Evolutionary conservation across 64 coral and sea anemone genomes (phyloP).

Genomic region (Dendronephthya gigantea): DNA sequence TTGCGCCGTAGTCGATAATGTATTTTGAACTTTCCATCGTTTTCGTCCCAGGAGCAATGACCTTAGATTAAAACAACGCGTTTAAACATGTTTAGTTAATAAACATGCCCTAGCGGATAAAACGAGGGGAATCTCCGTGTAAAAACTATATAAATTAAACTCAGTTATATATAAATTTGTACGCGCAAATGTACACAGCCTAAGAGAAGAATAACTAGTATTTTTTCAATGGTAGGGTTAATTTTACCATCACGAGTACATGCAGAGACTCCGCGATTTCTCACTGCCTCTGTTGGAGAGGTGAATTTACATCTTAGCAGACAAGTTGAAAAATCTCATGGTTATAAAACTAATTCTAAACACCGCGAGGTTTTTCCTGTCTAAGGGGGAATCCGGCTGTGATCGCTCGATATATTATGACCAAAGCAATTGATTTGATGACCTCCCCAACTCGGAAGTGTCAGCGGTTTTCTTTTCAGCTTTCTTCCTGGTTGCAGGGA

Average conservation of each 20-base stretch:
- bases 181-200: neutral
- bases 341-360: neutral
- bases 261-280: neutral
- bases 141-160: neutral
- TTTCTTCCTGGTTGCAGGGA: conserved; percentile 1
- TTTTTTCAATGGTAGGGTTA: too few relatives aligned
- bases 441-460: neutral
- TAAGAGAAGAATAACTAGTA: neutral
- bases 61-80: neutral
- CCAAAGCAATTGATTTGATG: neutral
- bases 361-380: neutral
- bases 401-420: neutral
- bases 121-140: neutral
- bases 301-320: neutral
- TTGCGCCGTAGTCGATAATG: neutral
- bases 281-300: neutral
- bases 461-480: neutral
- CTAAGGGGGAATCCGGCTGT: neutral
- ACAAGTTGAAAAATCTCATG: neutral
- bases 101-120: neutral
- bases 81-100: conserved; percentile 2
- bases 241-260: neutral
- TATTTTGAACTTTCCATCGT: neutral
- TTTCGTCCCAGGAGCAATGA: neutral
- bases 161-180: neutral